Evolutionary conservation across 1,140 invertebrate genomes (phyloP), one percentile per base, ranked within the genome.

Genomic region (Araneus ventricosus): DNA sequence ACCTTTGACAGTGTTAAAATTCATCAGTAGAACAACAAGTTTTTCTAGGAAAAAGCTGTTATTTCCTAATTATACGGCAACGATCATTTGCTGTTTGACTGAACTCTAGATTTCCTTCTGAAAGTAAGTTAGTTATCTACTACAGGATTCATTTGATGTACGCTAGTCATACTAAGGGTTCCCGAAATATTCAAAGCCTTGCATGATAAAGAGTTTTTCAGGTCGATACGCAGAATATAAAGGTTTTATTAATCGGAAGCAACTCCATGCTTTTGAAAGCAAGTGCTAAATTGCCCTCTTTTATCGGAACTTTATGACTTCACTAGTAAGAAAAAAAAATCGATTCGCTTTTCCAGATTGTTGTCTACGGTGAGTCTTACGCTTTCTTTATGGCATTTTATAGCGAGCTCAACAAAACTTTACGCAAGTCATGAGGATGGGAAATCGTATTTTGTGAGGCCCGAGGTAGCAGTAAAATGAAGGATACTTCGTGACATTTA

Each of bases 321-420:
- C 4, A n/a, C 22, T 24, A n/a, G 34, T 30, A 37, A 75, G 27
- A 75, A 37, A 80, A 41, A 80, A 41, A 80, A 80, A 80, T 80
- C 34, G 75, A 80, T 80, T 75, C 34, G 4, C 70, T 75, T 75
- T 80, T 39, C 39, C 39, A 80, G 34, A 39, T 80, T 80, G 34
- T 80, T 80, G 34, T 67, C 75, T 80, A 41, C 34, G 39, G 30
- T 37, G 39, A 39, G 34, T 80, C n/a, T 80, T 80, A 37, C 34
- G 75, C 75, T 39, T 39, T 39, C 75, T 80, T 80, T 80, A 41
- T 80, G 75, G 39, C 75, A 80, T 37, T 80, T 80, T 80, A 80
- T 41, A 24, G 34, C 75, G 75, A 80, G 34, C 75, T 37, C 39
- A 80, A 41, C 39, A 80, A 80, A 80, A 80, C 39, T 37, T 37